Percentiles rank a stretch among this genome's conserved stretches.
Conservation (phyloP, 2,797 vertebrate genomes). For the Typhlichthys subterraneus region DNA sequence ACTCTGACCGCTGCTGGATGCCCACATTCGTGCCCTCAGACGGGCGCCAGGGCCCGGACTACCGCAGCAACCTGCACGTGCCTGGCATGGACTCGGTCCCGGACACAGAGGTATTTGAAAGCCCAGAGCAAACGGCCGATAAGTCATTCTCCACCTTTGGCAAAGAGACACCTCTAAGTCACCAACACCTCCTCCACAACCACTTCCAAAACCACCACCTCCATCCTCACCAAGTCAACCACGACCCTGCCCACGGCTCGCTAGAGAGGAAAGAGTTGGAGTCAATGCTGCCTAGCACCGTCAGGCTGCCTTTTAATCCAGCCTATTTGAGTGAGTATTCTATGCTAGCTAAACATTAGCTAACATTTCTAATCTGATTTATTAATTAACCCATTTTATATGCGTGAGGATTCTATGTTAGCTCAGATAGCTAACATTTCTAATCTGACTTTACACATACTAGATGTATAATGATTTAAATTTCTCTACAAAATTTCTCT, state of each 20-base stretch:
- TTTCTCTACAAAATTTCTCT: constrained; percentile 25
- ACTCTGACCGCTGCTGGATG: constrained; percentile 99
- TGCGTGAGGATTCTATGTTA: constrained; percentile 88
- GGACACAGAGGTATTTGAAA: constrained; percentile 96
- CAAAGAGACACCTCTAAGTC: constrained; percentile 84
- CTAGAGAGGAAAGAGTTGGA: constrained; percentile 93
- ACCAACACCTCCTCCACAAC: constrained; percentile 45
- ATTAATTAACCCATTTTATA: constrained; percentile 86
- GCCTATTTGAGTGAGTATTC: constrained; percentile 94
- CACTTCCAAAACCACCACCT: constrained; percentile 40
- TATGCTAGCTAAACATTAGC: constrained; percentile 3
- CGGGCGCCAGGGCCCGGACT: constrained; percentile 94
- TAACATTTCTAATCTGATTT: no score
- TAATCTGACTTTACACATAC: constrained; percentile 34
- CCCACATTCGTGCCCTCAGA: constrained; percentile 95
- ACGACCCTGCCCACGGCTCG: constrained; percentile 72
- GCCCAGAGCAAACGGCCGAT: constrained; percentile 84
- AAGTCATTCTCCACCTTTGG: constrained; percentile 91
- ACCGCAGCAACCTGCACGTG: constrained; percentile 98
- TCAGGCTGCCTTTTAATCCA: constrained; percentile 92
- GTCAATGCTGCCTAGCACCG: constrained; percentile 87
- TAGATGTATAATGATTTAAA: constrained; percentile 37
- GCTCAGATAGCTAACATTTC: constrained; percentile 16
- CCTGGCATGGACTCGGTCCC: constrained; percentile 98
- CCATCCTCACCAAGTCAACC: constrained; percentile 57